Base-by-base conservation (phyloP, 2,888 invertebrate species). In the Cosmopolites sordidus region DNA sequence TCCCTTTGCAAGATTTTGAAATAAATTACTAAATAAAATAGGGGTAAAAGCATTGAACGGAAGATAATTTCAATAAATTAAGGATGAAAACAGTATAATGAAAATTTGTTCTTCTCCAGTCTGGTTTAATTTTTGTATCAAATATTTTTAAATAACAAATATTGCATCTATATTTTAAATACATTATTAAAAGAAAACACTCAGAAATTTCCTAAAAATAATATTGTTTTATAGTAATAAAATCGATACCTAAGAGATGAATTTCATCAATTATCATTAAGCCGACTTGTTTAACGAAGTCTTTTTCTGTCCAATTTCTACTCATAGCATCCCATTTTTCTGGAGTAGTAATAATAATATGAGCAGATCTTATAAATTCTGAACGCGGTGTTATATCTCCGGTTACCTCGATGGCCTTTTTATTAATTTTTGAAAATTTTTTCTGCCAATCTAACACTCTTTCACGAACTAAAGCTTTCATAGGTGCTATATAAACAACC, bases 271-370 rank as follows among this genome's bases (percentile, higher is more conserved):
- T 97, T 22, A 99, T 86, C 58, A 98, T 89, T 5, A 98, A 77
- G 0, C 89, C 86, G 0, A 98, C 95, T 65, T 92, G 83, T 51
- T 84, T 83, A 0, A 99, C 98, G 68, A 98, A 99, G 72, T 86
- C 87, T 62, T 99, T 82, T 0, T 93, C 96, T 70, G 97, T 95
- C 98, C 98, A 99, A 57, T 93, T 94, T 54, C 98, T 83, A 75
- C 95, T 96, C 67, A 99, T 92, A 48, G 98, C 98, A 74, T 99
- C 99, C 99, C 99, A 99, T 73, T 99, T 99, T 75, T 99, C 99
- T 0, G 99, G 99, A 0, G 99, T 99, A 0, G 99, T 99, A 0
- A 99, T 94, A 62, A 99, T 98, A 1, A 99, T 86, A 70, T 92
- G 87, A 0, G 96, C 87, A 45, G 76, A 82, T 0, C 85, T 81